These are phyloP conservation scores for Drosophila neocordata DNA, from an alignment of 1,140 invertebrate species.

Conservation along the genomic window DNA sequence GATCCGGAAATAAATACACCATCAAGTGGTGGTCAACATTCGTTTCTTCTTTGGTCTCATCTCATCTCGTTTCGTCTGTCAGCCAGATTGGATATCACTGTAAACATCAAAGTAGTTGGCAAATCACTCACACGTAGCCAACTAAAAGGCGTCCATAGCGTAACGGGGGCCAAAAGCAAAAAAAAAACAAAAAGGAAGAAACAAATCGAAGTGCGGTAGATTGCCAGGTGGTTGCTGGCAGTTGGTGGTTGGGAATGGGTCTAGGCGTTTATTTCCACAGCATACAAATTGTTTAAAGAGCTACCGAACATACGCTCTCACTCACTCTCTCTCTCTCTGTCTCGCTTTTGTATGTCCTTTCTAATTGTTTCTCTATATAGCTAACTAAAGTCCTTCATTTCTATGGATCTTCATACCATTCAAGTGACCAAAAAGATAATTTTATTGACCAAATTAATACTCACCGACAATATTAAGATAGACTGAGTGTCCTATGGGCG, in stretches of 20 bases:
- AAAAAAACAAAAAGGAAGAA: no score
- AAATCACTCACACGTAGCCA: conserved; percentile 63
- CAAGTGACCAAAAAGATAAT: no score
- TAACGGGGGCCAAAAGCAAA: background rate
- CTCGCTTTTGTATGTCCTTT: no score
- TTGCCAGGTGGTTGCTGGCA: background rate
- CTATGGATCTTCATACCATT: no score
- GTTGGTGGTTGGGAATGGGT: no score
- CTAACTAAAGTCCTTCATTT: no score
- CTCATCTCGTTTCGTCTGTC: background rate
- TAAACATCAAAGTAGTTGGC: conserved; percentile 66
- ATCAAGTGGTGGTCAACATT: conserved; percentile 69
- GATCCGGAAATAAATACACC: conserved; percentile 64
- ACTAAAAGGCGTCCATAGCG: conserved; percentile 29
- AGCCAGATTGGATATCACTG: conserved; percentile 61
- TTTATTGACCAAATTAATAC: no score
- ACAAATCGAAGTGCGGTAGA: background rate
- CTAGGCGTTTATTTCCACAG: no score
- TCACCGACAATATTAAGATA: conserved; percentile 91
- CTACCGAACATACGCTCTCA: no score
- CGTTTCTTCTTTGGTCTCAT: background rate
- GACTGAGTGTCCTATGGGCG: conserved; percentile 90
- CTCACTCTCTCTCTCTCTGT: no score
- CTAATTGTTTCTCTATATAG: no score
- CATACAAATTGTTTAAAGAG: no score